Conservation (phyloP, 2,888 invertebrate genomes). For the Plemyria rubiginata region DNA sequence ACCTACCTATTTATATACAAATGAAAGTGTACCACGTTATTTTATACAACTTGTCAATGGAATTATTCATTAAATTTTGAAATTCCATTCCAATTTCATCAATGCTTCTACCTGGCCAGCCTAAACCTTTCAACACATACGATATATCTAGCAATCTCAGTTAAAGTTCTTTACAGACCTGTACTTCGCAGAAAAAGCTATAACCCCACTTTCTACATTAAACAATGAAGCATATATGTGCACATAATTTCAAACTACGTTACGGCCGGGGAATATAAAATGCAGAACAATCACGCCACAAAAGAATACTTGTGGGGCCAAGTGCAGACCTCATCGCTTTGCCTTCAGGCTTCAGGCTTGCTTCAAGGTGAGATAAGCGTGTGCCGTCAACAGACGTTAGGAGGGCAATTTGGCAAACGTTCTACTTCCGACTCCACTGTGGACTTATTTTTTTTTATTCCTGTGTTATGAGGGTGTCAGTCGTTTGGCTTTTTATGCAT, state of each 20-base stretch:
- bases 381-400: conserved; percentile 41
- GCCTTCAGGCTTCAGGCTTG: conserved; percentile 28
- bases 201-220: conserved; percentile 26
- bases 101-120: no score
- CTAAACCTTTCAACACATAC: no score
- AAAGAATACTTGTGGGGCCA: conserved; percentile 33
- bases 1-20: no score
- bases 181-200: conserved; percentile 15
- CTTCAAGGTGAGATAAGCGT: conserved; percentile 38
- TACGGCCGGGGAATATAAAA: conserved; percentile 39
- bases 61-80: no score
- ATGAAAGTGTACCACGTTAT: no score
- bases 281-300: conserved; percentile 43
- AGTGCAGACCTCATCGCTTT: conserved; percentile 34
- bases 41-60: no score
- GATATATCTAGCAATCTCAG: neutral
- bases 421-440: conserved; percentile 29
- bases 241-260: conserved; percentile 37
- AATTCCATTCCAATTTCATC: no score
- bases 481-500: conserved; percentile 19
- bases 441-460: conserved; percentile 32
- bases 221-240: conserved; percentile 34
- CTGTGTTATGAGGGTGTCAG: conserved; percentile 29
- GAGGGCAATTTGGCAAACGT: conserved; percentile 43
- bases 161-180: neutral